phyloP scores from a whole-genome alignment of 1,140 invertebrate genomes.

The Cotesia vestalis region DNA sequence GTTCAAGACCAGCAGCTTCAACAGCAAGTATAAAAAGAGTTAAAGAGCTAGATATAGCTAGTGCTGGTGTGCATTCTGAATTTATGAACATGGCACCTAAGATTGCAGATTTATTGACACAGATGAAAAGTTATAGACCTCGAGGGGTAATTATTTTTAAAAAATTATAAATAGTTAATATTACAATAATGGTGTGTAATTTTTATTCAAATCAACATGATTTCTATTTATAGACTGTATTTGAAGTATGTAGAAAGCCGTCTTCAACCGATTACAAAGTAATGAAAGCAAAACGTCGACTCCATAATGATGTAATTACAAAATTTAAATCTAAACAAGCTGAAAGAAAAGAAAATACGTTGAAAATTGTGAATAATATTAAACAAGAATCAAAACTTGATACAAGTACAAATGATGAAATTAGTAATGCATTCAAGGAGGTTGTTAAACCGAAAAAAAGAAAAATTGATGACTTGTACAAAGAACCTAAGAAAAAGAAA shows the following conservation, averaged over 20 bases:
- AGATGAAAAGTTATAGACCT: constrained; percentile 86
- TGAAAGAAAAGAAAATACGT: constrained; percentile 59
- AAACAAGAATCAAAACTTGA: constrained; percentile 43
- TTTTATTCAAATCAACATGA: constrained; percentile 31
- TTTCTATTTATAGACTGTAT: constrained; percentile 82
- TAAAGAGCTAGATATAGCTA: constrained; percentile 71
- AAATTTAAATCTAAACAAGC: constrained; percentile 61
- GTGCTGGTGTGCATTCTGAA: constrained; percentile 65
- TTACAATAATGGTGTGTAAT: constrained; percentile 26
- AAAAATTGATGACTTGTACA: constrained; percentile 69
- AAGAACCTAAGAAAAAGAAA: constrained; percentile 67
- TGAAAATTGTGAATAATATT: constrained; percentile 49
- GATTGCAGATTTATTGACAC: constrained; percentile 70
- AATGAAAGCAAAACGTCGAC: constrained; percentile 77
- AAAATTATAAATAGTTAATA: background rate
- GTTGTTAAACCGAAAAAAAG: constrained; percentile 71
- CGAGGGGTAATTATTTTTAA: constrained; percentile 75
- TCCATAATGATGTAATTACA: constrained; percentile 71
- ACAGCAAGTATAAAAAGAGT: constrained; percentile 87
- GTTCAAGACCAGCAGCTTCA: constrained; percentile 86
- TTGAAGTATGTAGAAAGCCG: constrained; percentile 87
- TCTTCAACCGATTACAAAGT: constrained; percentile 77
- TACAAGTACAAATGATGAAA: constrained; percentile 55
- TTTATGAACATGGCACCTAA: constrained; percentile 50
- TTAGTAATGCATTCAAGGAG: constrained; percentile 61